Percentiles rank a stretch among this genome's conserved stretches.
These are phyloP conservation scores for Anarrhichthys ocellatus DNA, from an alignment of 2,113 vertebrate species.

Conservation along the genomic window DNA sequence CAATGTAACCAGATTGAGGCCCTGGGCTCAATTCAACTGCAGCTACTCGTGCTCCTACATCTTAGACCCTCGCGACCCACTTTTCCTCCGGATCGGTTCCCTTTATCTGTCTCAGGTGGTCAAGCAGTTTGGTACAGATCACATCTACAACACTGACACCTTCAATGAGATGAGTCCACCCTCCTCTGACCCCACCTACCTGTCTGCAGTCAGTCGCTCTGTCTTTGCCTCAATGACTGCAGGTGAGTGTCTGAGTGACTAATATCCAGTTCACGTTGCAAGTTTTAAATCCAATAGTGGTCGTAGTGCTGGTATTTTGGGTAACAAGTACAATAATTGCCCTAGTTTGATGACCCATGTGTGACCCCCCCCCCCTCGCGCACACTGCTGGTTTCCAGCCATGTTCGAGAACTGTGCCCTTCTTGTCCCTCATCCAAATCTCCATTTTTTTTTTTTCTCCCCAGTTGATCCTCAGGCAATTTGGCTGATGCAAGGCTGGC, in stretches of 20 bases:
- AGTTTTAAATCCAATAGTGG: background rate
- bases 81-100: conserved; percentile 90
- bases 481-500: conserved; percentile 98
- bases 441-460: conserved; percentile 1
- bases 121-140: conserved; percentile 91
- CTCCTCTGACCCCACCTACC: conserved; percentile 88
- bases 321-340: conserved; percentile 41
- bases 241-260: conserved; percentile 78
- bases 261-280: background rate
- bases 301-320: conserved; percentile 8
- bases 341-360: conserved; percentile 48
- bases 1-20: conserved; percentile 87
- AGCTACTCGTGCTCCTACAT: conserved; percentile 91
- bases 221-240: conserved; percentile 90
- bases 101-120: conserved; percentile 90
- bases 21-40: conserved; percentile 95
- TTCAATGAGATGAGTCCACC: conserved; percentile 96
- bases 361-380: conserved; percentile 27
- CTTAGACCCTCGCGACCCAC: conserved; percentile 89
- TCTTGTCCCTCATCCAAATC: conserved; percentile 27
- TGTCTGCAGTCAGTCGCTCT: conserved; percentile 86
- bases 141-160: conserved; percentile 94
- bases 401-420: conserved; percentile 12
- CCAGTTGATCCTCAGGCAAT: conserved; percentile 90
- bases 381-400: background rate